Evolutionary conservation across 2,113 vertebrate genomes (phyloP).

Genomic region (Prionailurus bengalensis): DNA sequence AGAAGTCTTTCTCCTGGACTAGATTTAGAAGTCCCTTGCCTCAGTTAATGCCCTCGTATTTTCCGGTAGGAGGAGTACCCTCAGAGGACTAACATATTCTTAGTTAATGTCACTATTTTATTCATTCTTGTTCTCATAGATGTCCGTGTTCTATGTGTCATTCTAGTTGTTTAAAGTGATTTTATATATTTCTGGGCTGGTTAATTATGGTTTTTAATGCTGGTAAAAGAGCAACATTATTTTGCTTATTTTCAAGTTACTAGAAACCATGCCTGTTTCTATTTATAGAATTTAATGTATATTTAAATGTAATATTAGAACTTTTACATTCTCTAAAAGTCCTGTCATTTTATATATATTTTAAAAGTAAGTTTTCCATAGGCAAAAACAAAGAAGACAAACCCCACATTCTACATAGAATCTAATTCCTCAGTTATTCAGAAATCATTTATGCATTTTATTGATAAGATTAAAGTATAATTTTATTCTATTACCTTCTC

Average conservation of each 20-base stretch:
- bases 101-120: not conserved
- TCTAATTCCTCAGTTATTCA: not conserved
- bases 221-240: not conserved
- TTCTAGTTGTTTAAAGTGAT: not conserved
- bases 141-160: no score
- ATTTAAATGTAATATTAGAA: not conserved
- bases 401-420: accelerated
- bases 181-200: not conserved
- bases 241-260: not conserved
- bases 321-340: not conserved
- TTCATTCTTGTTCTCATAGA: not conserved
- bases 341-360: not conserved
- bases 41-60: not conserved
- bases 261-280: not conserved
- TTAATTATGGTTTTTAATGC: not conserved
- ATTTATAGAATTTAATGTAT: not conserved
- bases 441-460: not conserved
- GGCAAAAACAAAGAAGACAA: not conserved
- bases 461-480: not conserved
- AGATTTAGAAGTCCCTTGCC: not conserved
- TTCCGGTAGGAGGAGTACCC: not conserved
- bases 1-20: not conserved
- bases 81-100: not conserved
- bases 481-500: not conserved
- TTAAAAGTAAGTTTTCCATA: not conserved